Evolutionary conservation across 1,140 invertebrate species (phyloP), one percentile per base, ranked within the genome.

Genomic region (Helicoverpa armigera): DNA sequence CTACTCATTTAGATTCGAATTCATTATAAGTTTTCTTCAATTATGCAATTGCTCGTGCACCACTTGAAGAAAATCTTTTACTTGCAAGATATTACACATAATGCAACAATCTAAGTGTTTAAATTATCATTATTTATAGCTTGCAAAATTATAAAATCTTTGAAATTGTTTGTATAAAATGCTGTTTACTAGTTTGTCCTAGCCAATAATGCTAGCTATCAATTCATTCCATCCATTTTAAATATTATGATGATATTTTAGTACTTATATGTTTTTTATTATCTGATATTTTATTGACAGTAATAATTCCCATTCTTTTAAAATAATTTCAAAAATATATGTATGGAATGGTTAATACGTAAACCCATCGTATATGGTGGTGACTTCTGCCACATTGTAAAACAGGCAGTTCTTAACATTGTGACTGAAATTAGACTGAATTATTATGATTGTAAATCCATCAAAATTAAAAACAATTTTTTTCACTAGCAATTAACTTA

Each of bases 401-500:
- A 9, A 67, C 3, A 7, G 10, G 48, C 35, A 65, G 53, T 58
- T 35, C 35, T 35, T 58, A 69, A 79, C 63, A 23, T 70, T 35
- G 31, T 48, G 65, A 79, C 76, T 79, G 76, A 79, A 48, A 56
- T 79, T 79, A 79, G 76, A 79, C 76, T 79, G 76, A 75, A 51
- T 82, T 65, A 75, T 43, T 56, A 77, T 50, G 54, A 48, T 77
- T 56, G 63, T 16, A 67, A 67, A 67, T 48, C 23, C 51, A 16
- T 56, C 29, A 56, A 69, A 70, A 70, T 29, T 63, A 50, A 18
- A 29, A 43, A 48, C 12, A 50, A 67, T 48, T 18, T 18, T 67
- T 56, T 14, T 16, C n/a, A 58, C 54, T 58, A 58, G 54, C 18
- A 58, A 67, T 67, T 67, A 50, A 9, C 18, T 60, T 48, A 35